Conservation (phyloP, 2,888 invertebrate genomes). For the Piscicola geometra region DNA sequence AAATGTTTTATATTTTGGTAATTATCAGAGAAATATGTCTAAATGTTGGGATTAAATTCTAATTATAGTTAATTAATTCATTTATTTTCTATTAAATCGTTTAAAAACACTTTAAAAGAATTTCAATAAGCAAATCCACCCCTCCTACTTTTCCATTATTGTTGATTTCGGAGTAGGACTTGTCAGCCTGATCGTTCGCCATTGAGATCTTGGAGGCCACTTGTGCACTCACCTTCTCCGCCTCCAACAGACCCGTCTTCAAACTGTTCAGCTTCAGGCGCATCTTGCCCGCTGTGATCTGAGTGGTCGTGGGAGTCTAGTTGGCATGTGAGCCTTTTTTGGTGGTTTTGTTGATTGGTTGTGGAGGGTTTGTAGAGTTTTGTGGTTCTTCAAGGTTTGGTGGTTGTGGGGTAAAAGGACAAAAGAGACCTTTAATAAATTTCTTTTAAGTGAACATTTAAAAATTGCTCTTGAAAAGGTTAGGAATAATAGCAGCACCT, state of each 20-base stretch:
- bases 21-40: not conserved
- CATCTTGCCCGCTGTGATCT: slow-evolving; percentile 32
- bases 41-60: not conserved
- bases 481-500: not conserved
- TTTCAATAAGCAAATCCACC: not conserved
- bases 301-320: too few relatives aligned
- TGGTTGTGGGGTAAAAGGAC: too few relatives aligned
- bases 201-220: slow-evolving; percentile 23
- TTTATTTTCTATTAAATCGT: too few relatives aligned
- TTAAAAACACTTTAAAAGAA: not conserved
- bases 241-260: slow-evolving; percentile 13
- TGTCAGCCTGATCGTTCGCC: slow-evolving; percentile 31
- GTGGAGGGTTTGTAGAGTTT: too few relatives aligned
- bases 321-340: too few relatives aligned
- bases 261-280: slow-evolving; percentile 31
- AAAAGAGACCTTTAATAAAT: too few relatives aligned
- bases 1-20: not conserved
- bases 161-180: slow-evolving; percentile 29
- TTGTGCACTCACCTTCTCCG: slow-evolving; percentile 20
- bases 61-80: not conserved
- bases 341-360: too few relatives aligned
- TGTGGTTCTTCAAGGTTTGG: too few relatives aligned
- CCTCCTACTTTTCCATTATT: slow-evolving; percentile 8
- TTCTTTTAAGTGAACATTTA: too few relatives aligned
- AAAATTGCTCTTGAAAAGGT: too few relatives aligned